Evolutionary conservation across 37 sponge, comb jelly and placozoan species (phyloP), one percentile per base, ranked within the genome.

Genomic region (Axinella damicornis): DNA sequence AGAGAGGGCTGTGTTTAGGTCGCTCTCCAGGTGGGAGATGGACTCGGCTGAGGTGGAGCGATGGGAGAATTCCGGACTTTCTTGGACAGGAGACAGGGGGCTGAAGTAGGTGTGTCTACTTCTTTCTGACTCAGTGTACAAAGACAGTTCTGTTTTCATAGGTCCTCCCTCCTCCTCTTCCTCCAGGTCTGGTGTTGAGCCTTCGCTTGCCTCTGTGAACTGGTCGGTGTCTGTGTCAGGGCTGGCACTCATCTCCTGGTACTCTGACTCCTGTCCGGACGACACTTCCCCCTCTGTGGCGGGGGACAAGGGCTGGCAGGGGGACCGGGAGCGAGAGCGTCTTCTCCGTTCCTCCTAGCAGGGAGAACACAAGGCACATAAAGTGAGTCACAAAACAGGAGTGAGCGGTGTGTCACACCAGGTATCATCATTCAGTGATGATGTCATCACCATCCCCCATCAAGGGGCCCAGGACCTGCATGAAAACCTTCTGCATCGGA

Each of bases 61-160:
- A 2, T 4, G 68, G 24, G 36, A 9, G 21, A 53, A 57, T 35
- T 83, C 84, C 5, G 84, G 74, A 66, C 84, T 83, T 63, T 83
- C 84, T 13, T 22, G 74, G 14, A 83, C 75, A 2, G 84, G 84
- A 19, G 84, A 83, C 35, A 83, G 75, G 34, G 19, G 55, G 22
- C 72, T 56, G 52, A 11, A 24, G 18, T 46, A 46, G 4, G 46
- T 46, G 46, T 46, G 46, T 46, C 6, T 46, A 9, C 46, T 46
- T 46, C 46, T 46, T 9, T 46, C 6, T 46, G 46, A 46, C 46
- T 25, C 62, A 2, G 14, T 61, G 14, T 61, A 11, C 14, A 5
- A 2, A 25, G 62, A 4, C 62, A 5, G 53, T 25, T 35, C 66
- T 39, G 6, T 2, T 32, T 64, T 65, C 38, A 65, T 53, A 5